phyloP scores from a whole-genome alignment of 2,113 vertebrate genomes.

The Paratilapia polleni region DNA sequence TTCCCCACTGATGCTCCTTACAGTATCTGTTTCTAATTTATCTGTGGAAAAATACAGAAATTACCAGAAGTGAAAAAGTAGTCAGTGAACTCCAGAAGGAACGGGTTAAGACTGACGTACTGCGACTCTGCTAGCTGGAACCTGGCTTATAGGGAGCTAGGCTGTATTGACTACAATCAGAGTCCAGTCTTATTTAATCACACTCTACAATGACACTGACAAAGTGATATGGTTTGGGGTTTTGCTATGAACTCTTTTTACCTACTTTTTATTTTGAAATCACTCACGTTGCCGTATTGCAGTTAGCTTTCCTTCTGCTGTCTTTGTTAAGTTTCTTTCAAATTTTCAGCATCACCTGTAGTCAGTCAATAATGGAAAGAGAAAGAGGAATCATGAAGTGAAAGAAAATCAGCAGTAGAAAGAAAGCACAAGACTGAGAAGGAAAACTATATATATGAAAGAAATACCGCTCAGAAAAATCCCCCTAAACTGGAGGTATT shows the following conservation, averaged over 20 bases:
- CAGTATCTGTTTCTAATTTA: not conserved
- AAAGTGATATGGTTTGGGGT: not conserved
- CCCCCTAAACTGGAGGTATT: slow-evolving; percentile 49
- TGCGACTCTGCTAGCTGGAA: not conserved
- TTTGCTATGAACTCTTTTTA: not conserved
- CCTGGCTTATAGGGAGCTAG: not conserved
- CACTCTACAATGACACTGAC: not conserved
- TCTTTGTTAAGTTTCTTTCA: not conserved
- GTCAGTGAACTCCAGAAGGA: not conserved
- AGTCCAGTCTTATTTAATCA: slow-evolving; percentile 8
- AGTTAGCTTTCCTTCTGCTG: not conserved
- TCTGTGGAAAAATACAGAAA: not conserved
- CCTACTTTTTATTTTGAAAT: not conserved
- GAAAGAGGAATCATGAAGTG: not conserved
- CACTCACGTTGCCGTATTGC: not conserved
- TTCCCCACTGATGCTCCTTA: not conserved
- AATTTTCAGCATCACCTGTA: slow-evolving; percentile 5
- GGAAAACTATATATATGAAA: slow-evolving; percentile 31
- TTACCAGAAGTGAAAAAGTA: not conserved
- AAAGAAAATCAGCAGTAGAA: slow-evolving; percentile 22
- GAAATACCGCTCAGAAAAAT: slow-evolving; percentile 44
- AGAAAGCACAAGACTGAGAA: slow-evolving; percentile 19
- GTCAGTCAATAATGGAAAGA: not conserved
- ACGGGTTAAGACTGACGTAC: not conserved
- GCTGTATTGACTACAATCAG: not conserved